These are phyloP conservation scores for Lemur catta DNA, from an alignment of 2,797 vertebrate genomes.

Conservation along the genomic window DNA sequence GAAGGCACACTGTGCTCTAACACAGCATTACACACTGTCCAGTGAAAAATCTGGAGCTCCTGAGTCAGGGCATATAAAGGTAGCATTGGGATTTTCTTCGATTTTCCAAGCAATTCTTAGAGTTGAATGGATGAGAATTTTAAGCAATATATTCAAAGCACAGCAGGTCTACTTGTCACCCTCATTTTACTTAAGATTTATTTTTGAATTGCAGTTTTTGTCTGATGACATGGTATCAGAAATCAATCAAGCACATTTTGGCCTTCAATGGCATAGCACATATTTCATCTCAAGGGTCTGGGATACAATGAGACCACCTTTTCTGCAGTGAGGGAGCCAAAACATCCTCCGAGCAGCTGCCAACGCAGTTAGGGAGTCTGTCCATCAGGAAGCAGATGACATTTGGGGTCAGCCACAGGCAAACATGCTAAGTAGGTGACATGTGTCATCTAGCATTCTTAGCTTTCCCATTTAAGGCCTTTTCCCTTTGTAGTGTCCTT, in stretches of 20 bases:
- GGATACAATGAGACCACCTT: not conserved
- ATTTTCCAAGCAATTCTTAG: not conserved
- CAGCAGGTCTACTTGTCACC: not conserved
- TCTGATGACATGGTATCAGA: not conserved
- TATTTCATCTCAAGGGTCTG: not conserved
- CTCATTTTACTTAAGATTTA: not conserved
- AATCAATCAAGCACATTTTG: not conserved
- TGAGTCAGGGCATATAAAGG: not conserved
- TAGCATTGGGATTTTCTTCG: not conserved
- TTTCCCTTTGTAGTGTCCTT: not conserved
- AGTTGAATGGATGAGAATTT: not conserved
- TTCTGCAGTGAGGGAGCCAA: not conserved
- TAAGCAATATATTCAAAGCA: not conserved
- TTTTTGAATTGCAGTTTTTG: slow-evolving; percentile 9
- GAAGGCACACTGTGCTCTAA: not conserved
- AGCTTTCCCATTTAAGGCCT: not conserved
- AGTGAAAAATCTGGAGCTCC: not conserved
- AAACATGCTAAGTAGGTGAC: not conserved
- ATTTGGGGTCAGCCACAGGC: not conserved
- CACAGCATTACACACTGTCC: not conserved
- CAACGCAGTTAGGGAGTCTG: not conserved
- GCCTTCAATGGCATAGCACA: not conserved
- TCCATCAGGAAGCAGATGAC: not conserved
- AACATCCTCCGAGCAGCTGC: not conserved
- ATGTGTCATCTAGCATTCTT: not conserved